Base-by-base conservation (phyloP, 2,797 vertebrate genomes). In the Coccyzus lansbergi region DNA sequence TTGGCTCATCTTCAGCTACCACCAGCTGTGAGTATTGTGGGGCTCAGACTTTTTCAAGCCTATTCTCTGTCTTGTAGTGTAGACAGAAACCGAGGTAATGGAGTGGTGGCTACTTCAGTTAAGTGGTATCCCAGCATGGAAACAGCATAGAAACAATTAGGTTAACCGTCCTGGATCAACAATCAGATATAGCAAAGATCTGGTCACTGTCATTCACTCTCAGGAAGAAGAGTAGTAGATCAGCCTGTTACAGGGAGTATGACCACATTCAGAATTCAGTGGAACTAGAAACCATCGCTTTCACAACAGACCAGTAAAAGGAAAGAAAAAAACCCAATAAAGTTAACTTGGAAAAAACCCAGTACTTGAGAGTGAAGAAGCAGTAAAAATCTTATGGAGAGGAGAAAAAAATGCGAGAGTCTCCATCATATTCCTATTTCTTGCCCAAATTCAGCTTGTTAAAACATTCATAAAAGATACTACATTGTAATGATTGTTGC, bases 391-490 rank as follows among this genome's bases (percentile, higher is more conserved):
- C 21, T 55, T 60, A 14, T 49, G 46, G 14, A 88, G 15, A 24
- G 12, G 12, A 91, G 74, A 74, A 78, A 33, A 25, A 77, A 52
- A 64, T 0, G 1, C 21, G 33, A 87, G 7, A 24, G 81, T 78
- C 76, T 49, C 70, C 15, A 40, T 79, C 20, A 20, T 34, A 90
- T 63, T 74, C 10, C 63, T 69, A 38, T 95, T 95, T 84, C 53
- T 96, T 96, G 60, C 26, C 65, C 49, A 74, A 75, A 56, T 90
- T 51, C 48, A 93, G 19, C 15, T 58, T 95, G 86, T 74, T 90
- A 85, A 81, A 96, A 81, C 24, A 77, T 91, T 78, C 63, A 49
- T 92, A 59, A 86, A 86, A 83, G 81, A 36, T 88, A 83, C 88
- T 91, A 53, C 75, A 34, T 91, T 95, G 70, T 62, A 88, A 42